These are phyloP conservation scores for Silurus aristotelis DNA, from an alignment of 2,797 vertebrate genomes.

Conservation along the genomic window DNA sequence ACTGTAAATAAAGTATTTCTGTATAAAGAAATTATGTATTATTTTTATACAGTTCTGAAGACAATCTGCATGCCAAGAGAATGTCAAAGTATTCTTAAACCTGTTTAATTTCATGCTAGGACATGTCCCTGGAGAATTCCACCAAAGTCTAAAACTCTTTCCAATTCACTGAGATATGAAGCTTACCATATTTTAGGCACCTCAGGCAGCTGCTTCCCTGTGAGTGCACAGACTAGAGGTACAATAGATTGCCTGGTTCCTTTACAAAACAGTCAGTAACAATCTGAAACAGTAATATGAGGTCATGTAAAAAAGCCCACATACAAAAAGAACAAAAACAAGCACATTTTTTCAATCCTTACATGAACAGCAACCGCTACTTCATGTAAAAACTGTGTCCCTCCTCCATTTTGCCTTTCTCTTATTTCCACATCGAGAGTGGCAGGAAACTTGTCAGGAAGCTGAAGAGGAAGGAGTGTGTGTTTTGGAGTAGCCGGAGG, in stretches of 20 bases:
- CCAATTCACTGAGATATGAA: constrained; percentile 33
- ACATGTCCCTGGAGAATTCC: not conserved
- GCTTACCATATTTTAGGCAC: constrained; percentile 41
- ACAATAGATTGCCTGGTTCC: not conserved
- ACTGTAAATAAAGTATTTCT: not conserved
- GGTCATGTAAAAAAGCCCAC: not conserved
- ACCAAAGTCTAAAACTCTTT: constrained; percentile 21
- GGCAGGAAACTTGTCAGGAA: constrained; percentile 28
- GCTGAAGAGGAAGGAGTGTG: constrained; percentile 30
- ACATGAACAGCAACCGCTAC: not conserved
- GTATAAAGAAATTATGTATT: not conserved
- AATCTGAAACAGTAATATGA: constrained; percentile 3
- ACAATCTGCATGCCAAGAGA: not conserved
- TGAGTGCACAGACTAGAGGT: constrained; percentile 11
- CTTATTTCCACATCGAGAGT: constrained; percentile 7
- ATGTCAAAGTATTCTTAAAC: not conserved
- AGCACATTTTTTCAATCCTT: not conserved
- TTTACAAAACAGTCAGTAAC: constrained; percentile 10
- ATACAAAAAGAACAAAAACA: not conserved
- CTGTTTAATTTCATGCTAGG: constrained; percentile 16
- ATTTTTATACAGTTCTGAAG: not conserved
- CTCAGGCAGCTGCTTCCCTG: constrained; percentile 30
- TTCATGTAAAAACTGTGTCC: not conserved
- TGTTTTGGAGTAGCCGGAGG: not conserved
- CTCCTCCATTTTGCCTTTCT: not conserved